These are phyloP conservation scores for Callimorpha dominula DNA, from an alignment of 2,888 invertebrate genomes.

Conservation along the genomic window DNA sequence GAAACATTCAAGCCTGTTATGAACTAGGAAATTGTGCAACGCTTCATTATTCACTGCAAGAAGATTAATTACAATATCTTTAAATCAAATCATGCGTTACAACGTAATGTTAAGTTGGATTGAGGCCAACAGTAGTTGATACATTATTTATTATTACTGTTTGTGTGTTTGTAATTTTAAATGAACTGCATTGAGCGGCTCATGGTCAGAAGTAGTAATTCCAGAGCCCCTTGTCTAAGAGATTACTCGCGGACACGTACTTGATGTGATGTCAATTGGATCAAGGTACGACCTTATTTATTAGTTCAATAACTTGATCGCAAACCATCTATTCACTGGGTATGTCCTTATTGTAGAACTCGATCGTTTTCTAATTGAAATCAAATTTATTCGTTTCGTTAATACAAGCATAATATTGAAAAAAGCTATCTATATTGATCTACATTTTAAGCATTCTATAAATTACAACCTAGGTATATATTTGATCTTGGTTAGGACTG, in stretches of 20 bases:
- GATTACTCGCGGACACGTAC: slow-evolving; percentile 59
- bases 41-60: slow-evolving; percentile 36
- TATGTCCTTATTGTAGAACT: neutral
- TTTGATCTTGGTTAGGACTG: neutral
- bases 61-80: slow-evolving; percentile 32
- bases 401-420: neutral
- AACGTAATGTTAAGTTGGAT: slow-evolving; percentile 21
- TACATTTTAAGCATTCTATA: neutral
- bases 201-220: slow-evolving; percentile 36
- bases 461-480: neutral
- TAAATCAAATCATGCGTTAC: slow-evolving; percentile 29
- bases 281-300: slow-evolving; percentile 78
- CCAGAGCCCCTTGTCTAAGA: slow-evolving; percentile 41
- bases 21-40: slow-evolving; percentile 33
- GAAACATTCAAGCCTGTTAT: neutral
- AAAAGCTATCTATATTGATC: neutral
- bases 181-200: neutral
- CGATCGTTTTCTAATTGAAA: neutral
- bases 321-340: slow-evolving; percentile 13
- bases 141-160: slow-evolving; percentile 22
- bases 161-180: slow-evolving; percentile 15
- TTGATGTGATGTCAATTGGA: slow-evolving; percentile 71
- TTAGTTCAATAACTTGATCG: slow-evolving; percentile 69
- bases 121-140: slow-evolving; percentile 21
- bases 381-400: neutral